phyloP scores from a whole-genome alignment of 1,140 invertebrate species.

The Pseudomyrmex gracilis region DNA sequence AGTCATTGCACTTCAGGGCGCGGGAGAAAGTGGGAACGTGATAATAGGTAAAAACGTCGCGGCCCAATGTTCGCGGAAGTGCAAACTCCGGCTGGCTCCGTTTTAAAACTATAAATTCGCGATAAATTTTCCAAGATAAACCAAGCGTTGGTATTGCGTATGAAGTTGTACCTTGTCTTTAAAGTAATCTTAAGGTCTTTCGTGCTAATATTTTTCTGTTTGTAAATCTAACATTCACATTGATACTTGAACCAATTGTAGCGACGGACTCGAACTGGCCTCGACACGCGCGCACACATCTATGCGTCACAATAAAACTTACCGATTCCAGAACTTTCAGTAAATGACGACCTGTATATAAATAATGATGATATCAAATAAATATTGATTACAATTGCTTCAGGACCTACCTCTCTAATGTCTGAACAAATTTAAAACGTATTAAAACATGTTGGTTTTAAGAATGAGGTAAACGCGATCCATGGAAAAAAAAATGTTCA shows the following conservation, averaged over 20 bases:
- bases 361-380: no score
- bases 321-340: no score
- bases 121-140: neutral
- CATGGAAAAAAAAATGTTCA: constrained; percentile 33
- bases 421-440: constrained; percentile 21
- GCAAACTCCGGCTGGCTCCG: no score
- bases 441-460: constrained; percentile 65
- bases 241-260: constrained; percentile 7
- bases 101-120: neutral
- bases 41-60: no score
- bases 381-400: no score
- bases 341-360: no score
- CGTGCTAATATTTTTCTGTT: neutral
- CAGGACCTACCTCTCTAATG: neutral
- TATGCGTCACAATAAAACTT: no score
- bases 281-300: no score
- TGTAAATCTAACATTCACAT: neutral
- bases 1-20: no score
- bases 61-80: no score
- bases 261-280: neutral
- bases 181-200: neutral
- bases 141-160: neutral
- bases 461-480: constrained; percentile 47
- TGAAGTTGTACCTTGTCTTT: no score
- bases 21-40: no score